Evolutionary conservation across 2,888 invertebrate genomes (phyloP), one percentile per base, ranked within the genome.

Genomic region (Andrena hattorfiana): DNA sequence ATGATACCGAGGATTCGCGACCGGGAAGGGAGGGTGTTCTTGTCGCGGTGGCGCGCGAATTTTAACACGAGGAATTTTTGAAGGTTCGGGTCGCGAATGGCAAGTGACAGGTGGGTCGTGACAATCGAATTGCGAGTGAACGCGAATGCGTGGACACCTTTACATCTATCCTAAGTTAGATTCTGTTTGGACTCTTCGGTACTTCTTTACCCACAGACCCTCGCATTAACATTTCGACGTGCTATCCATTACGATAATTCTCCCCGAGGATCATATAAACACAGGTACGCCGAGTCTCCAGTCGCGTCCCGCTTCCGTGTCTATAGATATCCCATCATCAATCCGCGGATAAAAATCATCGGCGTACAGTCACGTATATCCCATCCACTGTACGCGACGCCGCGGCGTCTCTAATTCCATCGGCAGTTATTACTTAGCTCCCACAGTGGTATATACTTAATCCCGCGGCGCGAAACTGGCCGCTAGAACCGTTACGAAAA

Each of bases 401-500:
- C 77, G 70, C 66, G 73, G 76, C 73, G 81, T 85, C 81, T 88
- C 83, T 86, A 83, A 88, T 87, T 88, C 80, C 80, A 83, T 86
- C 85, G 86, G 79, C 79, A 80, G 88, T 88, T 88, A 88, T 87
- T 88, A 88, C 87, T 82, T 83, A 79, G 82, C 85, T 88, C 83
- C 79, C 77, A 86, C 80, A 77, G 84, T 76, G 86, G 82, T 83
- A 68, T 88, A 86, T 85, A 83, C 88, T 88, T 88, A 88, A 88
- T 83, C 78, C 70, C 49, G 59, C 66, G 77, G 71, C 56, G 81
- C 62, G 84, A 80, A 86, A 82, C 80, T 63, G 59, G 62, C 77
- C 54, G 82, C 62, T 60, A 83, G 84, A 75, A 88, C 88, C 88
- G 88, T 88, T 88, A 88, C 77, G 78, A 79, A 83, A 86, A 87